phyloP scores from a whole-genome alignment of 2,797 vertebrate species.

The Clarias platycephalus region DNA sequence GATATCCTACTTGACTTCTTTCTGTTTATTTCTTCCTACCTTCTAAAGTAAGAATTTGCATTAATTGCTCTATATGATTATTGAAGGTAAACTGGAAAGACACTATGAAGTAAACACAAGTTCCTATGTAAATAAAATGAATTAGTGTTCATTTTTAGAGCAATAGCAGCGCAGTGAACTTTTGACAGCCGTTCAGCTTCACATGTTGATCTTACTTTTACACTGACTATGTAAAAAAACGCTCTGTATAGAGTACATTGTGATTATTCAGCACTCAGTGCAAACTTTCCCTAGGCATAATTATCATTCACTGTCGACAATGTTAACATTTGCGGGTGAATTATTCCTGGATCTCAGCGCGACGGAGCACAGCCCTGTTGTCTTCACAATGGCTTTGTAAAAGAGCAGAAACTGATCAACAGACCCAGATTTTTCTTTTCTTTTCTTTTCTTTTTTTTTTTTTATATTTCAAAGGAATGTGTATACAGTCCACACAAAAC shows the following conservation, averaged over 20 bases:
- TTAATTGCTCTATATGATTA: not conserved
- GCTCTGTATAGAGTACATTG: not conserved
- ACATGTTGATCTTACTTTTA: not conserved
- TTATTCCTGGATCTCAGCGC: constrained; percentile 21
- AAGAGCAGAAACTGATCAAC: not conserved
- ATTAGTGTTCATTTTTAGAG: not conserved
- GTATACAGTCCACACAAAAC: constrained; percentile 13
- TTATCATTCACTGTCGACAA: constrained; percentile 17
- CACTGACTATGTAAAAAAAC: not conserved
- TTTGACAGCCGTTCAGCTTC: not conserved
- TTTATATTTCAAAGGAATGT: not conserved
- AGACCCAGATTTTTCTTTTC: not conserved
- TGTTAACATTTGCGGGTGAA: constrained; percentile 32
- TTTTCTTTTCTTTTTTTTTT: not conserved
- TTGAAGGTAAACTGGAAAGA: not conserved
- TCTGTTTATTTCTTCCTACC: too few relatives aligned
- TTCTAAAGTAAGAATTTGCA: not conserved
- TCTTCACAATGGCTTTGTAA: constrained; percentile 4
- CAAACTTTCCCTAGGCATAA: constrained; percentile 1
- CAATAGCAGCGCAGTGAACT: not conserved
- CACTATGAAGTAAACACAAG: not conserved
- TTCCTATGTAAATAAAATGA: constrained; percentile 6
- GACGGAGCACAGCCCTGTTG: not conserved
- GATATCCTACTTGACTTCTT: not conserved
- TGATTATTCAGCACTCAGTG: not conserved